Evolutionary conservation across 2,888 invertebrate genomes (phyloP), one percentile per base, ranked within the genome.

Genomic region (Deilephila elpenor): DNA sequence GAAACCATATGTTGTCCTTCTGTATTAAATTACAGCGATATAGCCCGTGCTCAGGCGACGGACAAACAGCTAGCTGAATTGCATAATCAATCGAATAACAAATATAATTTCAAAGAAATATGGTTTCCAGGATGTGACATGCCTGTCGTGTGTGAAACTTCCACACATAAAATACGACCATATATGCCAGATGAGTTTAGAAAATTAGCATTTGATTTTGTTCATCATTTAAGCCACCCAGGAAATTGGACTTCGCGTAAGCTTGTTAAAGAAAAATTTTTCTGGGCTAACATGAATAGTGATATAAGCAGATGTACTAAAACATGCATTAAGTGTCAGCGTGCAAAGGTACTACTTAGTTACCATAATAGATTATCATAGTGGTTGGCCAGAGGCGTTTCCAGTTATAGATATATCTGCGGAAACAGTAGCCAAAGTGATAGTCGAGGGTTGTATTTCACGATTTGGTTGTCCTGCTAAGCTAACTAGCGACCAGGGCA

Each of bases 401-500:
- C 32, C 59, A 5, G 32, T 32, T 59, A 71, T 56, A 59, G 61
- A 71, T 1, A 75, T 84, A 17, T 82, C 86, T 0, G 59, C 85
- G 0, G 80, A 82, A 8, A 83, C 82, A 0, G 81, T 86, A 5
- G 82, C 82, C 0, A 72, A 74, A 19, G 79, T 78, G 0, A 73
- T 87, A 5, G 79, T 80, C 34, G 73, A 71, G 3, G 59, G 60
- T 2, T 82, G 80, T 81, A 82, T 83, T 7, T 64, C 72, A n/a
- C 75, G 81, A 20, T 82, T 77, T 71, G 82, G 81, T 6, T 78
- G 78, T 32, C 80, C 80, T 8, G 14, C 19, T 1, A 75, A 70
- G 20, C 34, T 83, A 6, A 81, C 80, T 0, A 79, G 73, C 1
- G 79, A 80, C 37, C 76, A 76, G 71, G 80, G 78, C 19, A 37